phyloP scores from a whole-genome alignment of 2,113 vertebrate species.

The Chaetura pelagica region DNA sequence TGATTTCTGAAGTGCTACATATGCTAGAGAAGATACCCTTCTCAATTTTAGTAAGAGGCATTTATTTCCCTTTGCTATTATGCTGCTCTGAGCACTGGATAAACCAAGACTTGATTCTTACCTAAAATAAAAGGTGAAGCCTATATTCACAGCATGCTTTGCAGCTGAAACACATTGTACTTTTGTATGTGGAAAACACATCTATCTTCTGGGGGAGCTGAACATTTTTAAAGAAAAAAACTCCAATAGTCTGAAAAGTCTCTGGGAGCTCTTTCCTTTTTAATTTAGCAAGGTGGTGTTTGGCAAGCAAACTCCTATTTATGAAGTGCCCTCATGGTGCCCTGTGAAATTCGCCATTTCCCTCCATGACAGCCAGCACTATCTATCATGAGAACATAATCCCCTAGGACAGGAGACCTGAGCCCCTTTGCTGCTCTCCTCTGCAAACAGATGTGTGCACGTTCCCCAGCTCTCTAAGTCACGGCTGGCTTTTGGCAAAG shows the following conservation, averaged over 20 bases:
- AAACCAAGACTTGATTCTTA: background rate
- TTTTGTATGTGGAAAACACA: background rate
- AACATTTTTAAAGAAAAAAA: background rate
- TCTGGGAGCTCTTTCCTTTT: background rate
- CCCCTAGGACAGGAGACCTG: background rate
- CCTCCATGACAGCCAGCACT: background rate
- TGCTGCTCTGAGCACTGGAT: background rate
- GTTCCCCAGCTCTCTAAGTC: constrained; percentile 5
- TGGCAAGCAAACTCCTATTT: background rate
- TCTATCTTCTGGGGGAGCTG: background rate
- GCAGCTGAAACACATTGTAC: background rate
- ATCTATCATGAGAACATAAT: background rate
- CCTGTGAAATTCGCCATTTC: constrained; percentile 32
- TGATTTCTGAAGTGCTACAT: background rate
- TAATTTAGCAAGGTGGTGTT: background rate
- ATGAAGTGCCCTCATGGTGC: background rate
- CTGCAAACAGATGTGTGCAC: constrained; percentile 42
- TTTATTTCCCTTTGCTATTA: background rate
- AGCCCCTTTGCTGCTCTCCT: constrained; percentile 15
- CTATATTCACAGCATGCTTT: background rate
- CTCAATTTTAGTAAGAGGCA: background rate
- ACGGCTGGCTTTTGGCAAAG: constrained; percentile 23
- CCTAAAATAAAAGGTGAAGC: background rate
- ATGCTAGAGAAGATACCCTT: background rate
- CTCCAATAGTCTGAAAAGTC: background rate